phyloP scores from a whole-genome alignment of 1,140 invertebrate genomes.

The Cydia fagiglandana region DNA sequence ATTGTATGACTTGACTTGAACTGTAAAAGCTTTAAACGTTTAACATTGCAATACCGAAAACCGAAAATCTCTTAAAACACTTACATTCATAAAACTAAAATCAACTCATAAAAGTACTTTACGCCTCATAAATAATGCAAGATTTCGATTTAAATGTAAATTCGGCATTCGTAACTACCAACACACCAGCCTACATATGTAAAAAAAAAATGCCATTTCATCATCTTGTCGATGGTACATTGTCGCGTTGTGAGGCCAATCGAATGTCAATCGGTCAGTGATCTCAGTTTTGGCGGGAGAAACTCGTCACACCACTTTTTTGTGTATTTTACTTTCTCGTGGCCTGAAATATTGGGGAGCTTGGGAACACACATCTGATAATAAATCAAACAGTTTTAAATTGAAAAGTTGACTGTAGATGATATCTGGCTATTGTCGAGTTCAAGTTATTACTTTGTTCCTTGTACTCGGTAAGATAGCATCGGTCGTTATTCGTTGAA shows the following conservation, averaged over 20 bases:
- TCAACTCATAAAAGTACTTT: constrained; percentile 5
- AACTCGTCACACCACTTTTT: constrained; percentile 70
- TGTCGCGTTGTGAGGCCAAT: constrained; percentile 41
- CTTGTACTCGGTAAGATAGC: neutral
- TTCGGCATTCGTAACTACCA: constrained; percentile 6
- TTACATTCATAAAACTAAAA: constrained; percentile 26
- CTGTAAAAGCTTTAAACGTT: neutral
- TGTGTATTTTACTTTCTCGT: constrained; percentile 76
- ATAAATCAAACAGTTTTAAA: constrained; percentile 32
- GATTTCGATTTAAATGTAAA: constrained; percentile 32
- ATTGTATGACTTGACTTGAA: neutral
- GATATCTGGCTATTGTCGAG: constrained; percentile 28
- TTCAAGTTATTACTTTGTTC: constrained; percentile 15
- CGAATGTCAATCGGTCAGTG: constrained; percentile 74
- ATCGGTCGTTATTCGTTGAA: neutral
- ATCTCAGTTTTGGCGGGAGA: constrained; percentile 73
- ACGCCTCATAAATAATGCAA: constrained; percentile 26
- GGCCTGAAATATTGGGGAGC: constrained; percentile 41
- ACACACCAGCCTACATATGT: constrained; percentile 20
- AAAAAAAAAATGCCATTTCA: constrained; percentile 35
- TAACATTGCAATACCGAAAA: neutral
- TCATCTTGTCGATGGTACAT: constrained; percentile 30
- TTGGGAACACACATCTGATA: constrained; percentile 34
- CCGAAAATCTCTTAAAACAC: neutral
- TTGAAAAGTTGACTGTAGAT: constrained; percentile 21